Evolutionary conservation across 1,140 invertebrate genomes (phyloP), one percentile per base, ranked within the genome.

Genomic region (Centruroides sculpturatus): DNA sequence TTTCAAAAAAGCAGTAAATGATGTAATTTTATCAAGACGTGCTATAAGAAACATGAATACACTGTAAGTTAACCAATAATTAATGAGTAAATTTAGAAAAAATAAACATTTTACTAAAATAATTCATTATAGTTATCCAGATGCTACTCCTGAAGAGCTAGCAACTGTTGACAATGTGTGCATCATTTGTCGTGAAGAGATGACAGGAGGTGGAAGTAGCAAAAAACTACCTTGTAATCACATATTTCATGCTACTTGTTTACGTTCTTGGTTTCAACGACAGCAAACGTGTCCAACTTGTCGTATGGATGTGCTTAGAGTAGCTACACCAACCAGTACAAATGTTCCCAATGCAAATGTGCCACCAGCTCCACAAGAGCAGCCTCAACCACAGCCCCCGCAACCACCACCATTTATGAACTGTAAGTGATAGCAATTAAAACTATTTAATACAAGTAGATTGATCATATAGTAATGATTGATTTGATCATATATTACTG

Each of bases 201-300:
- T 60, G 55, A 61, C 66, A 13, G 69, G 66, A 57, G 55, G 51
- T 36, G 69, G 69, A 52, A 87, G 87, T 50, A 89, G 90, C 3
- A 99, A 99, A 77, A 99, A 98, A 73, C 77, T 99, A 59, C 96
- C 97, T 0, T 99, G 97, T 77, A 95, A 96, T 76, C 97, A 99
- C 73, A 98, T 99, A 69, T 99, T 99, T 78, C 97, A 99, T 75
- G 90, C 93, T 35, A 87, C 88, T 46, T 99, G 97, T 75, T 78
- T 99, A n/a, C 82, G 96, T 8, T 93, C 93, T 5, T 99, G 96
- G 96, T 99, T 99, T 76, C 97, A 99, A 78, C 81, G 96, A 10
- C 97, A 99, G 74, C 97, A 99, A 77, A 99, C 96, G 1, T 99
- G 97, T 76, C 97, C 97, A 5, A 99, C 96, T 1, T 99, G 97